Evolutionary conservation across 2,888 invertebrate species (phyloP).

Genomic region (Kryphioiulus occultus): DNA sequence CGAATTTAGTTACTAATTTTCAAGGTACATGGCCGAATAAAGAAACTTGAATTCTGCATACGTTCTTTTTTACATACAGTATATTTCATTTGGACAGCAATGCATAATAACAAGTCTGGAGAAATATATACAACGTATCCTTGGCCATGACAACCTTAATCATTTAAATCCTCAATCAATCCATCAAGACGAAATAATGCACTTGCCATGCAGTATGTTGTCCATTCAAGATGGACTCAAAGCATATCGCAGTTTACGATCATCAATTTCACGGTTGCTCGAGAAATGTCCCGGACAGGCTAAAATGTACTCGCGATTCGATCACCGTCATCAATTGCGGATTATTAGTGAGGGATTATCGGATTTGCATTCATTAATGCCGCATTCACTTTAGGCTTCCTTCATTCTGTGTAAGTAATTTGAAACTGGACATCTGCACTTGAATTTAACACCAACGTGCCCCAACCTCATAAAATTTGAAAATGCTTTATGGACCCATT

Average conservation of each 20-base stretch:
- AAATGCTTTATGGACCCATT: neutral
- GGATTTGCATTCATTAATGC: conserved; percentile 2
- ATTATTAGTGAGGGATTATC: neutral
- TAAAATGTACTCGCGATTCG: neutral
- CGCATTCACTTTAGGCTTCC: neutral
- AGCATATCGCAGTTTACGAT: neutral
- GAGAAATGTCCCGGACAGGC: neutral
- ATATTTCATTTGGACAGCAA: neutral
- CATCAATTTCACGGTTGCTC: neutral
- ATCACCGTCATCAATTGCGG: neutral
- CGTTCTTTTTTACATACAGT: neutral
- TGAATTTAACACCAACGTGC: neutral
- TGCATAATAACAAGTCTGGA: neutral
- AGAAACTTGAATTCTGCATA: neutral
- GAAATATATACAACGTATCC: too few relatives aligned
- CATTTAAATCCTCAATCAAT: too few relatives aligned
- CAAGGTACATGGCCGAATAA: neutral
- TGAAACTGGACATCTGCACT: neutral
- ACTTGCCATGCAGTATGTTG: neutral
- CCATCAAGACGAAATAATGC: too few relatives aligned
- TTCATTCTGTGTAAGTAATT: neutral
- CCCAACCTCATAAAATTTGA: neutral
- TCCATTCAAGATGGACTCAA: neutral
- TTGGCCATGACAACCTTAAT: too few relatives aligned
- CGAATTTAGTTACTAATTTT: neutral